phyloP scores from a whole-genome alignment of 2,113 vertebrate species.

The Galbula dea region DNA sequence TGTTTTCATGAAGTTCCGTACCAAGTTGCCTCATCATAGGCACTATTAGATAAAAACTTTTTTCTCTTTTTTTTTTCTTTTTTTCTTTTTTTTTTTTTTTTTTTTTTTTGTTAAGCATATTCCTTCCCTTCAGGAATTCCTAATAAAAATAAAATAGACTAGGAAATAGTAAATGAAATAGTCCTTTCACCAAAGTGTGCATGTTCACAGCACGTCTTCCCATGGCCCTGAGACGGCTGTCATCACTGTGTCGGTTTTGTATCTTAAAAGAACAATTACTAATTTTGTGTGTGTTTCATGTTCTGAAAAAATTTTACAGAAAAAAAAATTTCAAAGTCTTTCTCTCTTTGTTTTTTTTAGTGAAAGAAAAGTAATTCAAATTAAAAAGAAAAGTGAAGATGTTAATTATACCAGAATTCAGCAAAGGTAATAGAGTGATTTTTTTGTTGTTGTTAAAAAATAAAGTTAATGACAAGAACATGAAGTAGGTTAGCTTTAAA shows the following conservation, averaged over 20 bases:
- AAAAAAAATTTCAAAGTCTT: constrained; percentile 8
- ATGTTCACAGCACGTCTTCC: not conserved
- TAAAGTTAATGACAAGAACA: not conserved
- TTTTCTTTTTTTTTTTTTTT: too few relatives aligned
- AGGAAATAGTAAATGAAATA: not conserved
- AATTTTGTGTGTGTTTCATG: not conserved
- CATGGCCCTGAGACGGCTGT: not conserved
- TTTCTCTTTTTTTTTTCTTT: too few relatives aligned
- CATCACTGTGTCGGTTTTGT: not conserved
- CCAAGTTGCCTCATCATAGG: constrained; percentile 24
- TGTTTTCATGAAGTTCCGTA: constrained; percentile 25
- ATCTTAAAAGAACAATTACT: not conserved
- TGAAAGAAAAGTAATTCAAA: constrained; percentile 18
- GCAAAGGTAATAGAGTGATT: constrained; percentile 70
- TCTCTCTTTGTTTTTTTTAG: constrained; percentile 38
- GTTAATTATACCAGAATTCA: constrained; percentile 58
- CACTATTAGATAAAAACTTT: constrained; percentile 23
- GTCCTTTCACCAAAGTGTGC: not conserved
- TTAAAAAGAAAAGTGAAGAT: constrained; percentile 63
- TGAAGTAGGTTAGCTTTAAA: not conserved
- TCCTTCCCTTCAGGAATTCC: not conserved
- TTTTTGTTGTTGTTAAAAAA: not conserved
- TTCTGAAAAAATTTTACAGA: not conserved
- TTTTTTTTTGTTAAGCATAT: not conserved
- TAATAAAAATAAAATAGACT: not conserved